phyloP scores from a whole-genome alignment of 1,140 invertebrate species.

The Hydropsyche tenuis region DNA sequence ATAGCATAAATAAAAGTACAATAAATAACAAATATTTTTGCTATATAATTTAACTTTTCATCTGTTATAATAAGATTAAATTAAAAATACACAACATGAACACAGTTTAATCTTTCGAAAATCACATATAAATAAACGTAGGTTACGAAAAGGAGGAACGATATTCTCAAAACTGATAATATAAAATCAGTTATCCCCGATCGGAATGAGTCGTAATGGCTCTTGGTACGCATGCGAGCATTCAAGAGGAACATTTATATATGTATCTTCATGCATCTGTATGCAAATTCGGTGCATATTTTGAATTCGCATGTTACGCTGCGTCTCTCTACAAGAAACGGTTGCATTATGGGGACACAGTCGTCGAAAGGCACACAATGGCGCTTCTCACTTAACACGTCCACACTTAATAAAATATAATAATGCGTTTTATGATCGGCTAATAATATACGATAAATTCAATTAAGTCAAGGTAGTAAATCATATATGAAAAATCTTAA shows the following conservation, averaged over 20 bases:
- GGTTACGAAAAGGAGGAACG: background rate
- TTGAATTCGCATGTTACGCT: slow-evolving; percentile 43
- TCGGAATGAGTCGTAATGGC: slow-evolving; percentile 45
- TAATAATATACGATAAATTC: too few relatives aligned
- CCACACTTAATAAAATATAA: too few relatives aligned
- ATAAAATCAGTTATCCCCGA: slow-evolving; percentile 38
- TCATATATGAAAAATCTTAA: too few relatives aligned
- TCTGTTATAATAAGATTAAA: too few relatives aligned
- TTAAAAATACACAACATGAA: too few relatives aligned
- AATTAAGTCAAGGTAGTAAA: too few relatives aligned
- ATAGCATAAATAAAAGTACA: too few relatives aligned
- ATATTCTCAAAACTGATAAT: slow-evolving; percentile 39
- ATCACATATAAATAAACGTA: too few relatives aligned
- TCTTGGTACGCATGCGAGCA: slow-evolving; percentile 36
- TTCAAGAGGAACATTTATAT: slow-evolving; percentile 33
- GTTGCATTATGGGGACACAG: slow-evolving; percentile 28
- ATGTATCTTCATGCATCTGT: slow-evolving; percentile 42
- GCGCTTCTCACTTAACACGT: background rate
- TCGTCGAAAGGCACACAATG: slow-evolving; percentile 7
- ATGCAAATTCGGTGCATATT: slow-evolving; percentile 45
- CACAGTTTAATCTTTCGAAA: too few relatives aligned
- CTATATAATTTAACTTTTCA: too few relatives aligned
- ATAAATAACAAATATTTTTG: too few relatives aligned
- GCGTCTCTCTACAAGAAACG: slow-evolving; percentile 23
- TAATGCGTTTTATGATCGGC: too few relatives aligned